Evolutionary conservation across 2,888 invertebrate species (phyloP).

Genomic region (Salticus scenicus): DNA sequence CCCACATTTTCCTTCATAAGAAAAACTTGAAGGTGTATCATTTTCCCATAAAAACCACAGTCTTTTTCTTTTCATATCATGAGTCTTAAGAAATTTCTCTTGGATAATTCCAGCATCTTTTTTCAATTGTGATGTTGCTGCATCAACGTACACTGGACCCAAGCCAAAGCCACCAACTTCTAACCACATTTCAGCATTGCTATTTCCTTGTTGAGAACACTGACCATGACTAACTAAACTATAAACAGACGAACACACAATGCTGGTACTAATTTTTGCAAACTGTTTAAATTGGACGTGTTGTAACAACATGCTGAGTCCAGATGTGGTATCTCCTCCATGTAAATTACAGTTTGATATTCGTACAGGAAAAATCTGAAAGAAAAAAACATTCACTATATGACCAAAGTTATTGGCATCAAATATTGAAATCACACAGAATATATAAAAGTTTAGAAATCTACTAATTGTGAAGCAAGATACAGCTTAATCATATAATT

Average conservation of each 20-base stretch:
- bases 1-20: conserved; percentile 83
- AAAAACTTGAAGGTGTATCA: conserved; percentile 77
- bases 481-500: no score
- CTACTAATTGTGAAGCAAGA: no score
- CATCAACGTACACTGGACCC: conserved; percentile 92
- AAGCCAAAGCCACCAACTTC: conserved; percentile 93
- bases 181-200: conserved; percentile 81
- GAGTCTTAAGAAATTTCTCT: conserved; percentile 77
- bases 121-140: conserved; percentile 77
- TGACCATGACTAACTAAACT: conserved; percentile 73
- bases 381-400: conserved; percentile 18
- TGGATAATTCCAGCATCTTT: conserved; percentile 73
- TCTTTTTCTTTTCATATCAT: conserved; percentile 88
- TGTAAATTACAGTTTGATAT: conserved; percentile 96
- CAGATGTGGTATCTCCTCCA: conserved; percentile 91
- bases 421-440: no score
- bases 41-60: conserved; percentile 96
- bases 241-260: conserved; percentile 64
- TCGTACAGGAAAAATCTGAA: conserved; percentile 87
- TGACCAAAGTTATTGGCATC: no score
- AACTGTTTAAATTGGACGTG: conserved; percentile 83
- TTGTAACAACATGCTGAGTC: conserved; percentile 89
- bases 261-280: conserved; percentile 78
- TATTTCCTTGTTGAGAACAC: conserved; percentile 61
- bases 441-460: background rate